These are phyloP conservation scores for Alligator sinensis DNA, from an alignment of 2,113 vertebrate species.

Conservation along the genomic window DNA sequence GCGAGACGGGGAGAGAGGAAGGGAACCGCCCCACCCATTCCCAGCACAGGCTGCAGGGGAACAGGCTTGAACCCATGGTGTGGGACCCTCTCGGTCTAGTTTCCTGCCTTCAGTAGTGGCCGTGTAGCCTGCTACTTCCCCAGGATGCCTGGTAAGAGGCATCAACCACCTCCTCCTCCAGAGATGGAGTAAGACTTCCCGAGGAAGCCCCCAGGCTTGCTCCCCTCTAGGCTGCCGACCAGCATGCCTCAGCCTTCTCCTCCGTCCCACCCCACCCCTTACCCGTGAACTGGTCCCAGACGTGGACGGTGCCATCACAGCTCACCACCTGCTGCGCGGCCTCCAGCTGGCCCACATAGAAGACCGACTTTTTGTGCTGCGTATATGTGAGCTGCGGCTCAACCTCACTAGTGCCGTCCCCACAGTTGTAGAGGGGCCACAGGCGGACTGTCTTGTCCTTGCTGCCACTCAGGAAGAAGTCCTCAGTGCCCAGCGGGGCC, in stretches of 20 bases:
- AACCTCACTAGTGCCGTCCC: slow-evolving; percentile 91
- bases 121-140: background rate
- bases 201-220: too few relatives aligned
- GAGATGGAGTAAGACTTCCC: background rate
- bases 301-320: slow-evolving; percentile 94
- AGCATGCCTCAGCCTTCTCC: background rate
- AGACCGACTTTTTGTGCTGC: slow-evolving; percentile 93
- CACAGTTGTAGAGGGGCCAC: slow-evolving; percentile 94
- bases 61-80: background rate
- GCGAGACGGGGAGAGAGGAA: background rate
- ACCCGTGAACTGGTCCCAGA: slow-evolving; percentile 98
- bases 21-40: too few relatives aligned
- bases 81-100: background rate
- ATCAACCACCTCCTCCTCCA: background rate
- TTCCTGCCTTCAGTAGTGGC: background rate
- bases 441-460: slow-evolving; percentile 96
- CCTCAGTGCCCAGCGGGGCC: slow-evolving; percentile 88
- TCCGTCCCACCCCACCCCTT: slow-evolving; percentile 21
- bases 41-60: background rate
- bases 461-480: slow-evolving; percentile 96
- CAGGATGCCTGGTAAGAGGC: background rate
- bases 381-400: slow-evolving; percentile 86
- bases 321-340: slow-evolving; percentile 92
- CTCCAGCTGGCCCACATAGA: slow-evolving; percentile 93
- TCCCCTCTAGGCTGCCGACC: background rate